Conservation (phyloP, 2,888 invertebrate genomes). For the Chrysotoxum bicinctum region DNA sequence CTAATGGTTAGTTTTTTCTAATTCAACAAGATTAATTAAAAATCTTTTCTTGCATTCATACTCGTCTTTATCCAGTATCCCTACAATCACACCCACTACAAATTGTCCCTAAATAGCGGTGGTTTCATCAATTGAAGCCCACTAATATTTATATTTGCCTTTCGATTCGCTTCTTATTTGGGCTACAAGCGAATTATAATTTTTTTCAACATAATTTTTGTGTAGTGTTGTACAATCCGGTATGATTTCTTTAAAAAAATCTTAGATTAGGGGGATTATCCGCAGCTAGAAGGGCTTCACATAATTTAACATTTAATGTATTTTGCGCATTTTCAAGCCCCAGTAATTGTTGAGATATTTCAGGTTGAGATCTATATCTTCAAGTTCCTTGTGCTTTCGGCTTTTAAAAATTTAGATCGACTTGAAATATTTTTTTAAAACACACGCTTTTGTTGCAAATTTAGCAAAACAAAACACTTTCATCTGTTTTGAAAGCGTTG, state of each 20-base stretch:
- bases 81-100: neutral
- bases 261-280: neutral
- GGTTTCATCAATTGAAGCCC: neutral
- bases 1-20: neutral
- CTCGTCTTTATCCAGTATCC: neutral
- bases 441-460: too few species aligned
- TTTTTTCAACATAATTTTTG: too few species aligned
- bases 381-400: too few species aligned
- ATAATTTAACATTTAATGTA: too few species aligned
- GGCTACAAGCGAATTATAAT: neutral
- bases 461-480: too few species aligned
- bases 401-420: too few species aligned
- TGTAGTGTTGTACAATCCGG: neutral
- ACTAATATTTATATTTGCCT: neutral
- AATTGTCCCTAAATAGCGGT: neutral
- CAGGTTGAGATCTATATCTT: too few species aligned
- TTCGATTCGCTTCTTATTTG: neutral
- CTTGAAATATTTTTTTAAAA: too few species aligned
- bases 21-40: neutral
- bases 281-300: neutral
- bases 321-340: too few species aligned
- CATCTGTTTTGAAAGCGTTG: too few species aligned
- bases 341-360: too few species aligned
- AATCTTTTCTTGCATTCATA: neutral
- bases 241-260: too few species aligned